A percentile compares a stretch with the other conserved stretches of the same genome.
Conservation (phyloP, 2,113 vertebrate species). For the Phaetusa simplex region DNA sequence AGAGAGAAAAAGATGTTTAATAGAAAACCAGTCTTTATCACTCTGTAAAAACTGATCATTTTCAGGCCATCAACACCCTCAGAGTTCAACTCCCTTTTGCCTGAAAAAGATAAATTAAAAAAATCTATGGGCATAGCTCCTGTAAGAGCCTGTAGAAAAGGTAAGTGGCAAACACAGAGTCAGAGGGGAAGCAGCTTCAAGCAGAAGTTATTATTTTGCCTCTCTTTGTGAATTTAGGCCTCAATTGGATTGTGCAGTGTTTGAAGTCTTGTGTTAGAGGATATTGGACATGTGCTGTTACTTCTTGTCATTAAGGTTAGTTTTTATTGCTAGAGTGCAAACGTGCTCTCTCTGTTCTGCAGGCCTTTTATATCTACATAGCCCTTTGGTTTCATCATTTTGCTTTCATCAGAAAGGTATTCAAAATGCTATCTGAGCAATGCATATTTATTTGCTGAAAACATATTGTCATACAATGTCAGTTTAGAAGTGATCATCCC, state of each 20-base stretch:
- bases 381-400: neutral
- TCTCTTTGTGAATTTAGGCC: neutral
- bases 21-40: neutral
- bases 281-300: neutral
- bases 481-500: neutral
- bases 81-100: neutral
- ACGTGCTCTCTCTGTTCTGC: neutral
- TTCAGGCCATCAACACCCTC: neutral
- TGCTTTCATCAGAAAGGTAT: neutral
- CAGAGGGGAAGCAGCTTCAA: neutral
- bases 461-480: neutral
- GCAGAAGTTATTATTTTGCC: neutral
- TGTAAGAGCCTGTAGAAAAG: neutral
- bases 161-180: neutral
- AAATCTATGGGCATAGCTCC: neutral
- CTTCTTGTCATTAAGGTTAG: neutral
- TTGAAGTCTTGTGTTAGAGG: constrained; percentile 20
- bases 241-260: neutral
- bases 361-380: neutral
- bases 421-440: neutral
- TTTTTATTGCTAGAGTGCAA: neutral
- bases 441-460: neutral
- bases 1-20: neutral
- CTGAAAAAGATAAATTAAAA: neutral
- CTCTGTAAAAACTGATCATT: neutral